Evolutionary conservation across 2,888 invertebrate genomes (phyloP).

Genomic region (Biston betularia): DNA sequence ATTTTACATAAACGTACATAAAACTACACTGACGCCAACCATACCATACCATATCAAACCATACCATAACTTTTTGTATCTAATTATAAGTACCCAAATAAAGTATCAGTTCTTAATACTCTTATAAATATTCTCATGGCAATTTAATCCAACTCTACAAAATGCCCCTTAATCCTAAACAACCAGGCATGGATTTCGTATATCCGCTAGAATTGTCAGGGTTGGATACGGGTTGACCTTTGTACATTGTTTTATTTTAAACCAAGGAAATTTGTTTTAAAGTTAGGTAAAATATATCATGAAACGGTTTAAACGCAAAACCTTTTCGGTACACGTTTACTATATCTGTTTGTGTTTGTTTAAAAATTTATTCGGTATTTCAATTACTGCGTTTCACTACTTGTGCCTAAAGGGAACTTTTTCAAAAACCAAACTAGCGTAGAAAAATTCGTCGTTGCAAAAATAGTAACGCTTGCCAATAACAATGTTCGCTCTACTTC

Average conservation of each 20-base stretch:
- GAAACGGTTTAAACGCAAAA: conserved; percentile 13
- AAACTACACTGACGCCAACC: too few relatives aligned
- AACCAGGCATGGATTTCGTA: conserved; percentile 31
- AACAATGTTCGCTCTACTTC: too few relatives aligned
- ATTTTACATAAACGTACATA: too few relatives aligned
- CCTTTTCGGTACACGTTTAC: conserved; percentile 6
- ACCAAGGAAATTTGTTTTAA: conserved; percentile 21
- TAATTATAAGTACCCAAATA: background rate
- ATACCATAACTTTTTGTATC: background rate
- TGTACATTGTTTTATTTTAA: conserved; percentile 32
- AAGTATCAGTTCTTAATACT: background rate
- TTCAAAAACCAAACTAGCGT: too few relatives aligned
- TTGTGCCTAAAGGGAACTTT: too few relatives aligned
- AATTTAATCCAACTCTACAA: background rate
- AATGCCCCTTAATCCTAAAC: conserved; percentile 27
- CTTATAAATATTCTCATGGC: background rate
- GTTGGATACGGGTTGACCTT: conserved; percentile 33
- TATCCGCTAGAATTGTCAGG: conserved; percentile 30
- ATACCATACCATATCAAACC: too few relatives aligned
- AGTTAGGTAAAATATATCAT: conserved; percentile 22
- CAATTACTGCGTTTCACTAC: background rate
- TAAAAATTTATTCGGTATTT: conserved; percentile 1
- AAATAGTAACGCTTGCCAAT: too few relatives aligned
- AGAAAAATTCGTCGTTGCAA: too few relatives aligned
- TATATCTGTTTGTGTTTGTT: conserved; percentile 8